Percentiles rank a stretch among this genome's conserved stretches.
Conservation (phyloP, 2,113 vertebrate genomes). For the Xiphias gladius region DNA sequence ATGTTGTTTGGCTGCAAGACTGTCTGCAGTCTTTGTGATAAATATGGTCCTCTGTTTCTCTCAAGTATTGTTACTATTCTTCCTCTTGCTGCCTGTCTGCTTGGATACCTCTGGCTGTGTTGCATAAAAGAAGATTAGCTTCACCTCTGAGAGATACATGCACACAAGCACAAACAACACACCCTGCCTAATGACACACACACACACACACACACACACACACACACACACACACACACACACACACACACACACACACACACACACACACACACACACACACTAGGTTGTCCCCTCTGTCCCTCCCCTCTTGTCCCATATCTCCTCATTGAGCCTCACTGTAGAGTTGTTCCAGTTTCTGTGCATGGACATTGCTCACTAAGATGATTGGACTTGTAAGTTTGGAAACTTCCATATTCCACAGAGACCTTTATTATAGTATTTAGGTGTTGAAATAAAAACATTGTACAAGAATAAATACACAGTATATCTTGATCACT, state of each 20-base stretch:
- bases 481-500: background rate
- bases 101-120: slow-evolving; percentile 66
- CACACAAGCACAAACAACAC: slow-evolving; percentile 37
- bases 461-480: background rate
- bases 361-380: slow-evolving; percentile 5
- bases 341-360: slow-evolving; percentile 10
- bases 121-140: slow-evolving; percentile 72
- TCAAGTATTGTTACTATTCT: slow-evolving; percentile 69
- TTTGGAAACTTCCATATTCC: slow-evolving; percentile 1
- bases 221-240: slow-evolving; percentile 48
- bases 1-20: slow-evolving; percentile 72
- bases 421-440: background rate
- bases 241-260: slow-evolving; percentile 26
- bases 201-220: too few relatives aligned
- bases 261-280: background rate
- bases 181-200: background rate
- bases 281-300: slow-evolving; percentile 25
- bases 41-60: slow-evolving; percentile 71
- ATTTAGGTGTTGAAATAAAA: background rate
- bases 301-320: slow-evolving; percentile 6
- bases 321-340: slow-evolving; percentile 15
- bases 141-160: slow-evolving; percentile 59
- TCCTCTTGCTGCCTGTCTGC: slow-evolving; percentile 54
- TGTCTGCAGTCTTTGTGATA: slow-evolving; percentile 82
- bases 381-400: slow-evolving; percentile 4